Evolutionary conservation across 2,797 vertebrate species (phyloP), one percentile per base, ranked within the genome.

Genomic region (Notolabrus celidotus): DNA sequence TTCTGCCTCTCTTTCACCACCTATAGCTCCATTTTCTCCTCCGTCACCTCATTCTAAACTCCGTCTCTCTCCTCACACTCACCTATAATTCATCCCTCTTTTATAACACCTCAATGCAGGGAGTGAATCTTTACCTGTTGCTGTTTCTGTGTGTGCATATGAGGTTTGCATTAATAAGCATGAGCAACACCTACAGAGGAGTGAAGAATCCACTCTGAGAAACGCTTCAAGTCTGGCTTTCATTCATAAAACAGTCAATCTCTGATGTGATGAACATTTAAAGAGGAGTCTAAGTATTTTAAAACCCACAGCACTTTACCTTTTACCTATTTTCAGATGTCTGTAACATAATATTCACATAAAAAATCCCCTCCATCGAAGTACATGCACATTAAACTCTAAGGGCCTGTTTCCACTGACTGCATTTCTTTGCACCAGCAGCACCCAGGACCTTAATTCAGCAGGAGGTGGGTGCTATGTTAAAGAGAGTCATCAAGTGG

Each of bases 161-260:
- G n/a, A 20, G 52, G 3, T 46, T 15, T 22, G 23, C 1, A 29
- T 33, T 22, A 4, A 60, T 73, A 25, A 57, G 45, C 23, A 4
- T 5, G 2, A 52, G n/a, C 56, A 5, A 77, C 80, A 71, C 79
- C 84, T 85, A 25, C 59, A 74, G 80, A 76, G 20, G 5, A 42
- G 19, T 15, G 29, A 65, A 49, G 42, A 15, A 33, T 52, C n/a
- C 10, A 42, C 34, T 45, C 41, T 10, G 3, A 17, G 15, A 34
- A 50, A 3, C 7, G 22, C 29, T 54, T 11, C 1, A 11, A 29
- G 10, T 46, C 27, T 3, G 0, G 19, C 23, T 25, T 22, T 38
- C 14, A 11, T 47, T 27, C 38, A 53, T 22, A 7, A 29, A 51
- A 38, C 10, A 16, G 3, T n/a, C n/a, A n/a, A n/a, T n/a, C n/a